phyloP scores from a whole-genome alignment of 2,797 vertebrate genomes.

The Leucoraja ocellata region DNA sequence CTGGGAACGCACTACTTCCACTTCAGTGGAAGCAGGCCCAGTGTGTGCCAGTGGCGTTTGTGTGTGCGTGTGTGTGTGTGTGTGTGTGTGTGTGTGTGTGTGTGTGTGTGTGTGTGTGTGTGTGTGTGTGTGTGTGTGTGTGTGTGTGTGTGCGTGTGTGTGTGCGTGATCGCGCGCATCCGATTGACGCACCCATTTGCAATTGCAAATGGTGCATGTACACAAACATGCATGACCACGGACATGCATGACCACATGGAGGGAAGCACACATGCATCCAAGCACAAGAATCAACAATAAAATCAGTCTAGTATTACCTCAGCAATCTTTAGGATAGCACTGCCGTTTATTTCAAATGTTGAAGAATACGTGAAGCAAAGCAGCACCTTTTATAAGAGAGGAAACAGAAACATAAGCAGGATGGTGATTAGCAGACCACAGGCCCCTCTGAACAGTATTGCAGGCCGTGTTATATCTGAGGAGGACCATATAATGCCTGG shows the following conservation, averaged over 20 bases:
- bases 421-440: background rate
- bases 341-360: conserved; percentile 84
- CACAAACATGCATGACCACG: background rate
- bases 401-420: conserved; percentile 35
- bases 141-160: no score
- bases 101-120: no score
- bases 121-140: no score
- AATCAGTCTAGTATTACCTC: conserved; percentile 62
- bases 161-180: no score
- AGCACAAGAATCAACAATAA: conserved; percentile 30
- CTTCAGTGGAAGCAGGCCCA: no score
- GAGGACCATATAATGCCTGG: no score
- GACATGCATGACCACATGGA: background rate
- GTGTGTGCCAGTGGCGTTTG: no score
- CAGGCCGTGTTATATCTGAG: background rate
- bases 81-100: no score
- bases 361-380: conserved; percentile 91
- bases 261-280: conserved; percentile 40
- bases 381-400: conserved; percentile 67
- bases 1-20: no score
- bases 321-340: conserved; percentile 82
- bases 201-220: no score
- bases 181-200: no score
- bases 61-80: no score
- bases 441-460: background rate